A percentile compares a stretch with the other conserved stretches of the same genome.
Conservation (phyloP, 1,140 invertebrate species). For the Rhopalosiphum maidis region DNA sequence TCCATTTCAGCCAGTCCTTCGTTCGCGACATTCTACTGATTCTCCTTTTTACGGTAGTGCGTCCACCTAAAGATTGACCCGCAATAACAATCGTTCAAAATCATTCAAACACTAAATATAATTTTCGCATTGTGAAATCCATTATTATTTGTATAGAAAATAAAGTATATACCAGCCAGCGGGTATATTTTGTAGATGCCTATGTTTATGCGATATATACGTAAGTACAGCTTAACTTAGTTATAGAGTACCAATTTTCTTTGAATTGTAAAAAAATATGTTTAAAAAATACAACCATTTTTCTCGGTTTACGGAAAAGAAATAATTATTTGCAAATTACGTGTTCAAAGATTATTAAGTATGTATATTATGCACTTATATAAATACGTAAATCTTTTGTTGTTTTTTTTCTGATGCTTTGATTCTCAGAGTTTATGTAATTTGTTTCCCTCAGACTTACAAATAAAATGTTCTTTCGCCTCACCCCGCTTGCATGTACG, state of each 20-base stretch:
- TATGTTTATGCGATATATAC: not conserved
- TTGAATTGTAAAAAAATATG: not conserved
- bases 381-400: not conserved
- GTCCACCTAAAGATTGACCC: not conserved
- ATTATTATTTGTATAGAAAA: not conserved
- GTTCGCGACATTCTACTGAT: not conserved
- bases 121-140: not conserved
- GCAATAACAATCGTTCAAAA: not conserved
- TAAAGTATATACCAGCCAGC: not conserved
- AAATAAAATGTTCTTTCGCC: constrained; percentile 21
- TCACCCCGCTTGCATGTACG: not conserved
- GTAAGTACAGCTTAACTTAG: not conserved
- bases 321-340: not conserved
- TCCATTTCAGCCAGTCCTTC: not conserved
- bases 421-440: not conserved
- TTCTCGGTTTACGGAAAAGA: not conserved
- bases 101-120: not conserved
- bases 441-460: not conserved
- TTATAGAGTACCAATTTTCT: not conserved
- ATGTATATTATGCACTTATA: too few relatives aligned
- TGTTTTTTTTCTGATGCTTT: constrained; percentile 10
- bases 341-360: not conserved
- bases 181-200: not conserved
- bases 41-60: too few relatives aligned
- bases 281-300: not conserved